A percentile compares a stretch with the other conserved stretches of the same genome.
Evolutionary conservation across 2,888 invertebrate genomes (phyloP).

Genomic region (Phaonia tiefii): DNA sequence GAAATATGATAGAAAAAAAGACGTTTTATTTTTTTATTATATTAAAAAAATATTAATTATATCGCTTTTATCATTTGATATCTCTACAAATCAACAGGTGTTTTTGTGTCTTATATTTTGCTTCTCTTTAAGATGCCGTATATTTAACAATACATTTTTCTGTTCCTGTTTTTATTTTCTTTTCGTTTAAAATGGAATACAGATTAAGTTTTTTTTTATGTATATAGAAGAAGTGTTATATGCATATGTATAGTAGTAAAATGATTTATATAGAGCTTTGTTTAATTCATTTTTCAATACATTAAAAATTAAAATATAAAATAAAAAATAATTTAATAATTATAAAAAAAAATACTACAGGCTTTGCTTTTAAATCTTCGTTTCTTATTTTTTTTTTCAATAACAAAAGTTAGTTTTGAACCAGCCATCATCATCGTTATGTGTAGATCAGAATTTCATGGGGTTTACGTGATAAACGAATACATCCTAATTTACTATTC

Average conservation of each 20-base stretch:
- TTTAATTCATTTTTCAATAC: conserved; percentile 49
- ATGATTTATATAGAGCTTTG: not conserved
- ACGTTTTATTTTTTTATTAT: no score
- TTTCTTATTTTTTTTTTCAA: conserved; percentile 29
- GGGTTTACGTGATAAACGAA: not conserved
- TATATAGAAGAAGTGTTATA: conserved; percentile 12
- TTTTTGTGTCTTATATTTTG: conserved; percentile 28
- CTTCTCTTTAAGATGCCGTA: conserved; percentile 26
- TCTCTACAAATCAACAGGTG: conserved; percentile 53
- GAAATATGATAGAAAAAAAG: conserved; percentile 56
- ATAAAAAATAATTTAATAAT: conserved; percentile 44
- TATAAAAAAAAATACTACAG: conserved; percentile 50
- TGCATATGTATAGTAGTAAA: not conserved
- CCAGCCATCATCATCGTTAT: conserved; percentile 40
- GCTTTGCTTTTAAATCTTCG: conserved; percentile 33
- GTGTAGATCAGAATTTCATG: conserved; percentile 22
- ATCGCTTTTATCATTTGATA: conserved; percentile 42
- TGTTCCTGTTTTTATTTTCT: conserved; percentile 9
- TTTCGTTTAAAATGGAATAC: conserved; percentile 48
- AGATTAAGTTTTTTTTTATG: conserved; percentile 29
- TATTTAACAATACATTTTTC: conserved; percentile 39
- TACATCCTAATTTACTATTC: conserved; percentile 68
- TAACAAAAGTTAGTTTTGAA: conserved; percentile 51
- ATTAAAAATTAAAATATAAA: conserved; percentile 54
- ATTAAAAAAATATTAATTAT: conserved; percentile 35